Percentiles rank a stretch among this genome's conserved stretches.
Conservation (phyloP, 2,888 invertebrate genomes). For the Hedychridium roseum region DNA sequence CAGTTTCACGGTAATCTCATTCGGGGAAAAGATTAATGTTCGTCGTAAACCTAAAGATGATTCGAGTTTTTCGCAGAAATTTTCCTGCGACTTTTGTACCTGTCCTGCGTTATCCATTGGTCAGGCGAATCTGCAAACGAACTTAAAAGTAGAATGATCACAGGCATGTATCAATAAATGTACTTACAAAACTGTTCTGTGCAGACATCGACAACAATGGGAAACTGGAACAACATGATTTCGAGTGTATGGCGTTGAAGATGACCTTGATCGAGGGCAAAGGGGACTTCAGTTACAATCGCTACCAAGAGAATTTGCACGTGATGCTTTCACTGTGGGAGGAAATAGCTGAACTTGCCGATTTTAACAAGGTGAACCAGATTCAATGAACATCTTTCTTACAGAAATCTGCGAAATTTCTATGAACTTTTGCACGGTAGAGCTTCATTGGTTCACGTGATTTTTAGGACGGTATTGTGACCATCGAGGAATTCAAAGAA, state of each 20-base stretch:
- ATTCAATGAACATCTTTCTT: no score
- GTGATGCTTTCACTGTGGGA: constrained; percentile 86
- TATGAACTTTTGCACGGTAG: no score
- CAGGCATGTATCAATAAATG: no score
- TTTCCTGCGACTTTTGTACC: no score
- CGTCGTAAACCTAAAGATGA: no score
- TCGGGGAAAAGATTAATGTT: no score
- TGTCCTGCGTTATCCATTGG: no score
- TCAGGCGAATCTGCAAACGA: no score
- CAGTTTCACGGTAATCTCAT: no score
- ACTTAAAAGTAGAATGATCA: no score
- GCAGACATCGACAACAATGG: constrained; percentile 89
- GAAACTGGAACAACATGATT: constrained; percentile 82
- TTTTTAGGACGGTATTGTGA: constrained; percentile 80
- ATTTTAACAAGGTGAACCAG: constrained; percentile 85
- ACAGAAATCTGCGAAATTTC: no score
- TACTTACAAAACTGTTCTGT: neutral
- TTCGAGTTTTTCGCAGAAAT: no score
- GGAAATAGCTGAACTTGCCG: constrained; percentile 84
- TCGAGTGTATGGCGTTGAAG: constrained; percentile 82
- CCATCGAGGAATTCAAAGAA: constrained; percentile 81
- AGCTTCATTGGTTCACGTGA: neutral
- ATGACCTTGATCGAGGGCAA: constrained; percentile 85
- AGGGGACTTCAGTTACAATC: constrained; percentile 77
- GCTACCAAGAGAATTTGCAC: constrained; percentile 81